Evolutionary conservation across 2,888 invertebrate species (phyloP).

Genomic region (Agonopterix alstromeriana): DNA sequence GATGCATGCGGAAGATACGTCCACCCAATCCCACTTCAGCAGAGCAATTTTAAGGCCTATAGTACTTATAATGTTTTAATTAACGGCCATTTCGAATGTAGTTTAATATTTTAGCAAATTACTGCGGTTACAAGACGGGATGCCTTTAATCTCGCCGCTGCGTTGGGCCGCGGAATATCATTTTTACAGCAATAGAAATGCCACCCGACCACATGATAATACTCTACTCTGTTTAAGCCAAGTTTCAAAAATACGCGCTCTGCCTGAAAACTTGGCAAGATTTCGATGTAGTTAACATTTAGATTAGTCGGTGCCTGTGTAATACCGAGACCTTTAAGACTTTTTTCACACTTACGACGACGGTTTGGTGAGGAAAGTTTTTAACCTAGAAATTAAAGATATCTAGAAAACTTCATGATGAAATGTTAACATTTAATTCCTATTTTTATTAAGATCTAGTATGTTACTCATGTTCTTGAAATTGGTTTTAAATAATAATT

Average conservation of each 20-base stretch:
- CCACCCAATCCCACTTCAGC: too few species aligned
- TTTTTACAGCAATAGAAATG: slow-evolving; percentile 20
- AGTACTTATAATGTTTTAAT: slow-evolving; percentile 29
- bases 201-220: not conserved
- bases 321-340: too few species aligned
- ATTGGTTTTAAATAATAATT: too few species aligned
- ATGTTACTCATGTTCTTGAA: too few species aligned
- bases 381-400: too few species aligned
- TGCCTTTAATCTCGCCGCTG: slow-evolving; percentile 44
- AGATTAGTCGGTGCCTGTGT: slow-evolving; percentile 1
- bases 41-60: not conserved
- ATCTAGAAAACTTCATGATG: too few species aligned
- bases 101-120: slow-evolving; percentile 49
- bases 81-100: slow-evolving; percentile 39
- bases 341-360: too few species aligned
- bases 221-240: not conserved
- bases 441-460: too few species aligned
- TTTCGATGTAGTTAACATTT: slow-evolving; percentile 8
- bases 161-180: slow-evolving; percentile 30
- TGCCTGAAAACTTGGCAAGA: slow-evolving; percentile 5
- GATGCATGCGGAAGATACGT: too few species aligned
- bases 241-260: slow-evolving; percentile 4
- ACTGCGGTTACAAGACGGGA: slow-evolving; percentile 35
- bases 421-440: too few species aligned
- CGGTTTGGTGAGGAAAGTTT: too few species aligned